Conservation (phyloP, 2,888 invertebrate species). For the Erannis defoliaria region DNA sequence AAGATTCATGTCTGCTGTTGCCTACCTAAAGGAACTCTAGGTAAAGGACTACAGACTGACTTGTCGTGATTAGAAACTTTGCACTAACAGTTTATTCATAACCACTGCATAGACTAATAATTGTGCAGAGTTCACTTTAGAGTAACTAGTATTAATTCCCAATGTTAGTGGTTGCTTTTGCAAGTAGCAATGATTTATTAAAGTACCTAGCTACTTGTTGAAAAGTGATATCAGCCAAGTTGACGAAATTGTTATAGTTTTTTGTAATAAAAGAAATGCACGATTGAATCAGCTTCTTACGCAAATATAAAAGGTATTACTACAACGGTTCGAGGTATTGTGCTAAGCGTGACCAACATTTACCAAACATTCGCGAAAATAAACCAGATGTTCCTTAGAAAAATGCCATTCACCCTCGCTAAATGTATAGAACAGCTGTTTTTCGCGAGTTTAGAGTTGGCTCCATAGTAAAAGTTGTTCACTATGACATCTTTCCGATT, state of each 20-base stretch:
- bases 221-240: not conserved
- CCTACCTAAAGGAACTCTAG: not conserved
- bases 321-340: too few relatives aligned
- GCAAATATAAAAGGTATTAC: not conserved
- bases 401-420: too few relatives aligned
- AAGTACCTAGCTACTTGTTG: constrained; percentile 1
- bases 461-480: too few relatives aligned
- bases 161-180: not conserved
- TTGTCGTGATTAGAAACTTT: too few relatives aligned
- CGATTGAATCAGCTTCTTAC: not conserved
- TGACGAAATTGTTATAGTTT: not conserved
- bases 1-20: not conserved
- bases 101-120: not conserved
- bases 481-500: too few relatives aligned
- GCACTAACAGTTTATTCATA: not conserved
- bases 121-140: too few relatives aligned
- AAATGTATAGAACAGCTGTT: too few relatives aligned
- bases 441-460: too few relatives aligned
- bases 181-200: not conserved
- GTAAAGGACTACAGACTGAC: not conserved
- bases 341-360: too few relatives aligned
- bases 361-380: too few relatives aligned
- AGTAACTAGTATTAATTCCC: not conserved
- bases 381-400: too few relatives aligned
- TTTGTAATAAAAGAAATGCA: constrained; percentile 19